These are phyloP conservation scores for Reticulitermes lucifugus DNA, from an alignment of 2,888 invertebrate species.

Conservation along the genomic window DNA sequence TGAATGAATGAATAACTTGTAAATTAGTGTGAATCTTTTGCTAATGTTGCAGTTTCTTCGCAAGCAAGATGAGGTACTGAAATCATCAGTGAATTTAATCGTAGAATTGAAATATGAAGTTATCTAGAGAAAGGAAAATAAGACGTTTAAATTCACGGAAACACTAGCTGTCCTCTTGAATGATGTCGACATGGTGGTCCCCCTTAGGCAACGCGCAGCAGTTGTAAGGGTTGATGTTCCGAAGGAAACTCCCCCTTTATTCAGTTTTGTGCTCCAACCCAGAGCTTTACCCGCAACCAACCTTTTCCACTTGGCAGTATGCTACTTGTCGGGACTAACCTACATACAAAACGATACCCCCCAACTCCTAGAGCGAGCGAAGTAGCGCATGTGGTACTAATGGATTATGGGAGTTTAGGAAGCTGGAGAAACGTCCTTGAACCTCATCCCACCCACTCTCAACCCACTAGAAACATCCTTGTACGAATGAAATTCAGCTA, in stretches of 20 bases:
- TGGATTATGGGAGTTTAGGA: constrained; percentile 52
- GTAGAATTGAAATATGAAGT: background rate
- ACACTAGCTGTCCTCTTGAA: background rate
- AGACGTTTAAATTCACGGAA: background rate
- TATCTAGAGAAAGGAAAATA: background rate
- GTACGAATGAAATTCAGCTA: constrained; percentile 32
- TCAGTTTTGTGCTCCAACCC: background rate
- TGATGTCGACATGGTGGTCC: background rate
- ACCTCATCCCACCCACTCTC: constrained; percentile 3
- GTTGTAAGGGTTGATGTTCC: background rate
- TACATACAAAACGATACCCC: constrained; percentile 19
- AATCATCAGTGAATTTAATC: background rate
- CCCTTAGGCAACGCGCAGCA: background rate
- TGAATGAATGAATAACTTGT: background rate
- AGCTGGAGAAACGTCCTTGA: constrained; percentile 41
- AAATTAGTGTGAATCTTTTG: background rate
- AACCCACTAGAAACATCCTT: background rate
- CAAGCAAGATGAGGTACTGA: background rate
- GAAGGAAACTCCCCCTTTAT: background rate
- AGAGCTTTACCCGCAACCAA: background rate
- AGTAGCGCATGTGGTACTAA: constrained; percentile 52
- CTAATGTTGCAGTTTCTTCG: background rate
- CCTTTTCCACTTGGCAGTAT: background rate
- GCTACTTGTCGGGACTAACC: background rate
- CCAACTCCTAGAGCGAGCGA: background rate